phyloP scores from a whole-genome alignment of 2,113 vertebrate genomes.

The Protobothrops flavoviridis region DNA sequence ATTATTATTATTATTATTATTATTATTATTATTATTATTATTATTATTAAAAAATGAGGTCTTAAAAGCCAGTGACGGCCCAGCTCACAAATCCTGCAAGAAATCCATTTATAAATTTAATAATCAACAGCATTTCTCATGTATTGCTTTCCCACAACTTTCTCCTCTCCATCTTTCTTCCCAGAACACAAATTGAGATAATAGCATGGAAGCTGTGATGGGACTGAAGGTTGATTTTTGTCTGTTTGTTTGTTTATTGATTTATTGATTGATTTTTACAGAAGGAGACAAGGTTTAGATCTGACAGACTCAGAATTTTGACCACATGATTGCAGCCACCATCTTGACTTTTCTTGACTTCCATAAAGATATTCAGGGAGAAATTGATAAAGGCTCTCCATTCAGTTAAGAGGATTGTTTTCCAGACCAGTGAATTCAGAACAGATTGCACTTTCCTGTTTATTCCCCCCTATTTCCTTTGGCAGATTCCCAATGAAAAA shows the following conservation, averaged over 20 bases:
- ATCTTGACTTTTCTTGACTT: background rate
- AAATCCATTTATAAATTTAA: background rate
- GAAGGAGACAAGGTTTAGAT: background rate
- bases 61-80: background rate
- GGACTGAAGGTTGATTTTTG: background rate
- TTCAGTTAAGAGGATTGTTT: slow-evolving; percentile 55
- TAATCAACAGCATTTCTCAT: background rate
- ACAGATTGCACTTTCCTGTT: slow-evolving; percentile 68
- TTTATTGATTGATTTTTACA: background rate
- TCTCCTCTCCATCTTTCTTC: background rate
- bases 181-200: background rate
- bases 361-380: background rate
- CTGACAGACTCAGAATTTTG: background rate
- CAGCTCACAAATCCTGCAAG: background rate
- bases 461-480: slow-evolving; percentile 57
- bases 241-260: background rate
- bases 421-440: slow-evolving; percentile 64
- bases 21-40: too few species aligned
- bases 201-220: background rate
- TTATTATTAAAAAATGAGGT: background rate
- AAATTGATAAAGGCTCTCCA: slow-evolving; percentile 58
- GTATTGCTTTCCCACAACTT: background rate
- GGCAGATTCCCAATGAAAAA: slow-evolving; percentile 56
- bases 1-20: too few species aligned
- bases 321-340: background rate